Conservation (phyloP, 2,113 vertebrate genomes). For the Anhinga rufa region DNA sequence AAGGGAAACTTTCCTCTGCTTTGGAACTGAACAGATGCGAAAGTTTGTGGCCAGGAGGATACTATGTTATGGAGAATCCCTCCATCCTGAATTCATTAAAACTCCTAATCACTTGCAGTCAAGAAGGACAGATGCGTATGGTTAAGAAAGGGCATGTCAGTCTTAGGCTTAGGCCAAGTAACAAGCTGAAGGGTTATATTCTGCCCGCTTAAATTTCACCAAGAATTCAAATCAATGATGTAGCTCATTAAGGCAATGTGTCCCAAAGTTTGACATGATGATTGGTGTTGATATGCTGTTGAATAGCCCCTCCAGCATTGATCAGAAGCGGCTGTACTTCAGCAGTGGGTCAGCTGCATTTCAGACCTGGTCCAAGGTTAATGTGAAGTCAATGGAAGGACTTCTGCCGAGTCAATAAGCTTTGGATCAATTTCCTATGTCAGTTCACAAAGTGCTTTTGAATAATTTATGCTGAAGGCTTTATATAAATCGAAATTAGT, state of each 20-base stretch:
- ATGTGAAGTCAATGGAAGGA: neutral
- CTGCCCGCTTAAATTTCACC: neutral
- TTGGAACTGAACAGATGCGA: neutral
- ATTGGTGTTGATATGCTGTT: neutral
- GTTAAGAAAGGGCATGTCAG: neutral
- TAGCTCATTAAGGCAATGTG: fast-evolving
- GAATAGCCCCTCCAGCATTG: neutral
- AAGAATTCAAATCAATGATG: neutral
- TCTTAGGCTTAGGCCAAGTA: neutral
- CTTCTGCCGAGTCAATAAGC: neutral
- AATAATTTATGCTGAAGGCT: constrained; percentile 25
- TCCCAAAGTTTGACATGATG: neutral
- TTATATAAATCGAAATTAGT: constrained; percentile 9
- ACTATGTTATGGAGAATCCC: neutral
- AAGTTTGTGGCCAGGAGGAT: neutral
- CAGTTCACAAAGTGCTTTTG: constrained; percentile 28
- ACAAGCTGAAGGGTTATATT: neutral
- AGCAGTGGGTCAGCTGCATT: neutral
- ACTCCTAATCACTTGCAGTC: neutral
- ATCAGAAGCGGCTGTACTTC: neutral
- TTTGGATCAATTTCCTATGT: neutral
- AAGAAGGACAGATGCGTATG: neutral
- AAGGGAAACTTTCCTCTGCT: neutral
- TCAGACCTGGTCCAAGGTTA: neutral
- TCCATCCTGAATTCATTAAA: neutral